phyloP scores from a whole-genome alignment of 2,113 vertebrate genomes.

The Boleophthalmus pectinirostris region DNA sequence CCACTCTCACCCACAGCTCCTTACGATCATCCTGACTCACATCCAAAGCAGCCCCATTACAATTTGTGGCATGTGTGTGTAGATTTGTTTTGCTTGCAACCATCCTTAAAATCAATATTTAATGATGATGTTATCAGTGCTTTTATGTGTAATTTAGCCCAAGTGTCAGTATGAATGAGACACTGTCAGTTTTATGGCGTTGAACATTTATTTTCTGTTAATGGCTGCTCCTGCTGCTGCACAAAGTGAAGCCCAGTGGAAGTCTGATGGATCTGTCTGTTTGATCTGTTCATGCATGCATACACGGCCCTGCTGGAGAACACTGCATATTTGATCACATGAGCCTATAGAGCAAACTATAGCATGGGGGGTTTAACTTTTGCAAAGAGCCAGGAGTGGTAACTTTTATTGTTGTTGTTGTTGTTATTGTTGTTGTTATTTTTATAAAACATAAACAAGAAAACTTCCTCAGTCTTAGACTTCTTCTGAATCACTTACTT shows the following conservation, averaged over 20 bases:
- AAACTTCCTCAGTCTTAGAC: background rate
- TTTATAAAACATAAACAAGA: background rate
- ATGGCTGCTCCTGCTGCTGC: constrained; percentile 66
- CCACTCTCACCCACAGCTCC: background rate
- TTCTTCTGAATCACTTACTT: background rate
- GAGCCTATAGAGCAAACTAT: background rate
- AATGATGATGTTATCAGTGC: constrained; percentile 78
- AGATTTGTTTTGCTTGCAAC: constrained; percentile 40
- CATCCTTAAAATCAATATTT: constrained; percentile 75
- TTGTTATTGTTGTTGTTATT: too few species aligned
- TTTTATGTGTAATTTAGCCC: constrained; percentile 76
- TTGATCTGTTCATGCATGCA: constrained; percentile 50
- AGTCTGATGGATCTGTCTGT: constrained; percentile 66
- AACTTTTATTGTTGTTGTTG: too few species aligned
- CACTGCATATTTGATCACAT: constrained; percentile 2
- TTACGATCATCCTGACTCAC: constrained; percentile 25
- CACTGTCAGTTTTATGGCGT: constrained; percentile 71
- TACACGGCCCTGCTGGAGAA: constrained; percentile 29
- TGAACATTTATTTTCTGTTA: constrained; percentile 71
- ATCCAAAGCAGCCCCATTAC: constrained; percentile 34
- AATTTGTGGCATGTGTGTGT: constrained; percentile 22
- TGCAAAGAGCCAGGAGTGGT: background rate
- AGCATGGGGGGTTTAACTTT: background rate
- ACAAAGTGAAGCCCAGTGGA: constrained; percentile 63
- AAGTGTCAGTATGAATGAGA: constrained; percentile 74